phyloP scores from a whole-genome alignment of 1,140 invertebrate genomes.

The Diorhabda sublineata region DNA sequence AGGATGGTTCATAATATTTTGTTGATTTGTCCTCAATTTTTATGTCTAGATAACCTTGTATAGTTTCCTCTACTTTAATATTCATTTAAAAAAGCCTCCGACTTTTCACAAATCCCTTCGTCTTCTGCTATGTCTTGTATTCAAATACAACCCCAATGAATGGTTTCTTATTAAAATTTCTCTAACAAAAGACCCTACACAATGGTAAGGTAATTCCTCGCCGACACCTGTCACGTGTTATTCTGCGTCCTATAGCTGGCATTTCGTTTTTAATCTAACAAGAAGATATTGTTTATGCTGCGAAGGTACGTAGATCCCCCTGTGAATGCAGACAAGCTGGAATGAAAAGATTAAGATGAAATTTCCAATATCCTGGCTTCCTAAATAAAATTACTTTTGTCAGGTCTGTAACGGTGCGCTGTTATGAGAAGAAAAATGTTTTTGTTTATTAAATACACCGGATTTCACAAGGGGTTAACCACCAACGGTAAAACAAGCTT shows the following conservation, averaged over 20 bases:
- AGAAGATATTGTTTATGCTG: conserved; percentile 35
- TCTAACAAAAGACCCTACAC: conserved; percentile 27
- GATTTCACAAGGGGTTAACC: too few species aligned
- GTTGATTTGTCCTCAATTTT: too few species aligned
- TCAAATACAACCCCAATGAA: conserved; percentile 9
- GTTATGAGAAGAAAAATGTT: too few species aligned
- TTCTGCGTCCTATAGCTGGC: conserved; percentile 35
- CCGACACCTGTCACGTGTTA: conserved; percentile 36
- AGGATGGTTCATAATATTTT: too few species aligned
- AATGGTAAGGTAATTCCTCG: conserved; percentile 31
- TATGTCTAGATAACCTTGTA: too few species aligned
- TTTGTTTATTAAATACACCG: too few species aligned
- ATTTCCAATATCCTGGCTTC: conserved; percentile 18
- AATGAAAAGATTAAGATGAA: conserved; percentile 1
- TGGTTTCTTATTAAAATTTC: conserved; percentile 31
- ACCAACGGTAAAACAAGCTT: too few species aligned
- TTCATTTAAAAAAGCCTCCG: too few species aligned
- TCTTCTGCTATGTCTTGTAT: neutral
- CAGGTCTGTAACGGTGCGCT: too few species aligned
- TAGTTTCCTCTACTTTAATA: too few species aligned
- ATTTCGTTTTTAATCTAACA: conserved; percentile 40
- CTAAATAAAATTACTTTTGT: conserved; percentile 20
- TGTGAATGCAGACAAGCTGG: neutral
- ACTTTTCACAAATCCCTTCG: conserved; percentile 3
- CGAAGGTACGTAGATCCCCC: neutral